These are phyloP conservation scores for Cromileptes altivelis DNA, from an alignment of 2,113 vertebrate species.

Conservation along the genomic window DNA sequence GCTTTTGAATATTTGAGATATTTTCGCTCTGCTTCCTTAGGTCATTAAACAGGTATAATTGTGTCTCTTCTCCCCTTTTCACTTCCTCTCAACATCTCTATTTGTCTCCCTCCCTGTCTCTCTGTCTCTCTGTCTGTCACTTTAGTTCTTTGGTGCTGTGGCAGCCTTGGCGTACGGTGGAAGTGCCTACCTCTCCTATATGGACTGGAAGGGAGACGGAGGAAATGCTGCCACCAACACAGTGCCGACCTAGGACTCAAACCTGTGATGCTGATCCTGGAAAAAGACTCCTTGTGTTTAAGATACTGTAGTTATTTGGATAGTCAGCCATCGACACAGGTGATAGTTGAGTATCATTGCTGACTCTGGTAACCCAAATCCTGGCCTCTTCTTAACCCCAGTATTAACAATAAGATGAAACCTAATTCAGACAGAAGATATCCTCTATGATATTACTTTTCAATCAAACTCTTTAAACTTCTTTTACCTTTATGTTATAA, in stretches of 20 bases:
- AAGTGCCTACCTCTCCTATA: slow-evolving; percentile 90
- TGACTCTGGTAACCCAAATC: slow-evolving; percentile 9
- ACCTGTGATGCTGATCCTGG: background rate
- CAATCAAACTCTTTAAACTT: background rate
- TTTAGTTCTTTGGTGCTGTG: slow-evolving; percentile 90
- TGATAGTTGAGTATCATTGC: background rate
- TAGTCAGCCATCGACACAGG: background rate
- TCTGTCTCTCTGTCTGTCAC: background rate
- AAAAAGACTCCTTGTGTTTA: background rate
- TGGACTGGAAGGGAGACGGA: slow-evolving; percentile 87
- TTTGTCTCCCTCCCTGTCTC: background rate
- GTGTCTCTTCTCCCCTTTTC: background rate
- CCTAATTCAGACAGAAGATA: background rate
- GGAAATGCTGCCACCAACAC: slow-evolving; percentile 88
- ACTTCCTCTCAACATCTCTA: background rate
- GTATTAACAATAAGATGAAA: background rate
- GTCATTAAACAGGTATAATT: background rate
- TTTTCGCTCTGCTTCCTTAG: background rate
- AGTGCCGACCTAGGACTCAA: slow-evolving; percentile 79
- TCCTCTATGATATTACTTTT: background rate
- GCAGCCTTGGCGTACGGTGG: slow-evolving; percentile 86
- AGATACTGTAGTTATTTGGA: background rate
- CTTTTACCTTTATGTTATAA: background rate
- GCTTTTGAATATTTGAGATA: background rate
- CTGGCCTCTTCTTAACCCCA: background rate